These are phyloP conservation scores for Dicerorhinus sumatrensis DNA, from an alignment of 2,113 vertebrate genomes.

Conservation along the genomic window DNA sequence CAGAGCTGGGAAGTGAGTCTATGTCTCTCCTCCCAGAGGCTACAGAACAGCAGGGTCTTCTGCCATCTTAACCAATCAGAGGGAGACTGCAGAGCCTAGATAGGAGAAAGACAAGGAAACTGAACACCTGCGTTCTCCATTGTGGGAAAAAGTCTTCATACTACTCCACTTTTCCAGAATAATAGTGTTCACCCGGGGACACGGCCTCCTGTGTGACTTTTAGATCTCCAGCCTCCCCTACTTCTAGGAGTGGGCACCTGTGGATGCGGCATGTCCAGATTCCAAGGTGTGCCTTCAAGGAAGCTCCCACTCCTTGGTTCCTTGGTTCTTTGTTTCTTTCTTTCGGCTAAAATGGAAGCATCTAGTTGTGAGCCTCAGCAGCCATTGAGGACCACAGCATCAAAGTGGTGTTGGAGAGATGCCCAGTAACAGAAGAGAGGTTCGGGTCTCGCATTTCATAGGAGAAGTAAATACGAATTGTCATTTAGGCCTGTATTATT, in stretches of 20 bases:
- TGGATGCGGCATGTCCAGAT: neutral
- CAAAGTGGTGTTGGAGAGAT: rapidly evolving
- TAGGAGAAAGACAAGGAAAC: too few relatives aligned
- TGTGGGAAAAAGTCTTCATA: neutral
- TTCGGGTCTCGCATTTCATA: rapidly evolving
- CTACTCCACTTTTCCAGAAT: neutral
- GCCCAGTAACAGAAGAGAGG: neutral
- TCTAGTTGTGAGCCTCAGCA: neutral
- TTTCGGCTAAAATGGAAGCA: neutral
- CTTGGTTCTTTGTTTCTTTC: neutral
- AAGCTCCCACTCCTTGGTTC: too few relatives aligned
- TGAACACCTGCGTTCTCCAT: neutral
- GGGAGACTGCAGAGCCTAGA: rapidly evolving
- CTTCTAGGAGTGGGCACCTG: neutral
- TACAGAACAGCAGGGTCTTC: neutral
- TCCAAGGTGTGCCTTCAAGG: neutral
- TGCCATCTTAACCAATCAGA: neutral
- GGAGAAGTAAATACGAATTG: neutral
- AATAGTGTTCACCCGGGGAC: too few relatives aligned
- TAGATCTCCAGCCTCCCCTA: neutral
- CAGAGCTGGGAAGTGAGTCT: neutral
- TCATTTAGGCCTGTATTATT: neutral
- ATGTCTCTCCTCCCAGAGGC: neutral
- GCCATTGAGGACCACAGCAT: neutral
- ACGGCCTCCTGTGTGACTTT: too few relatives aligned